Evolutionary conservation across 2,113 vertebrate species (phyloP).

Genomic region (Pelusios castaneus): DNA sequence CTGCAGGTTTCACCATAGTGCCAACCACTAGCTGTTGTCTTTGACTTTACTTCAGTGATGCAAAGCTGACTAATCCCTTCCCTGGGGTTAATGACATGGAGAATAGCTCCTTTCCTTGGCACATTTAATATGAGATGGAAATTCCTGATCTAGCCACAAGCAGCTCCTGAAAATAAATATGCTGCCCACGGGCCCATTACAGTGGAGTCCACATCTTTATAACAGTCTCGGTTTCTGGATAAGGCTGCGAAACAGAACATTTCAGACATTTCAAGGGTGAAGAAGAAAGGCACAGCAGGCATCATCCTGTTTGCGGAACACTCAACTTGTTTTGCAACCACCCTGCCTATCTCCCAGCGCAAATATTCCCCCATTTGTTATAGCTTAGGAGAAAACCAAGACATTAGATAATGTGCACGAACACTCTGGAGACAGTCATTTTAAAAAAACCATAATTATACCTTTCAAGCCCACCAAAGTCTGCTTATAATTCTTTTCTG

Average conservation of each 20-base stretch:
- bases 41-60: background rate
- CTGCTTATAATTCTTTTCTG: background rate
- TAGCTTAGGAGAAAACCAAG: background rate
- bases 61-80: background rate
- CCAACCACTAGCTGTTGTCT: background rate
- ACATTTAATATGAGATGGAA: background rate
- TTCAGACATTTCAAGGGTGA: background rate
- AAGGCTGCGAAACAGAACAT: background rate
- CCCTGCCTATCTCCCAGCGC: background rate
- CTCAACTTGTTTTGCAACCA: background rate
- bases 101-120: background rate
- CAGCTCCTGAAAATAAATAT: background rate
- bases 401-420: background rate
- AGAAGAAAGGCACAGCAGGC: background rate
- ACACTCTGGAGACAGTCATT: background rate
- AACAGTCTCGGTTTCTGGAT: background rate
- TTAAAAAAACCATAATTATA: background rate
- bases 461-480: background rate
- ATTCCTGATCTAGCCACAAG: background rate
- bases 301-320: background rate
- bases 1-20: background rate
- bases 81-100: background rate
- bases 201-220: background rate
- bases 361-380: background rate
- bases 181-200: background rate